phyloP scores from a whole-genome alignment of 2,113 vertebrate genomes.

The Psittacara wagleri region DNA sequence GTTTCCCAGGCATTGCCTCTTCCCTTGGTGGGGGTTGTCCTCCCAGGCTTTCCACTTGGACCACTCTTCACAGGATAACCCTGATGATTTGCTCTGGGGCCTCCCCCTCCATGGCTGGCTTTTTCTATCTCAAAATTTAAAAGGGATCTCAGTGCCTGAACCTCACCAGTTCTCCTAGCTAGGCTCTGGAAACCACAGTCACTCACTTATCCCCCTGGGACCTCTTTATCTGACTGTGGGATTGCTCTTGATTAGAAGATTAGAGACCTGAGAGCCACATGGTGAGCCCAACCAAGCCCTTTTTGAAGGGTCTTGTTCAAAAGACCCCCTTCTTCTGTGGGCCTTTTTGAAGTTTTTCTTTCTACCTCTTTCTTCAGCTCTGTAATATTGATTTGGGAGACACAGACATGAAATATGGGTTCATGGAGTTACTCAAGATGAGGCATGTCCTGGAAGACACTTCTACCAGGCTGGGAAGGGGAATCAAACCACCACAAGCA shows the following conservation, averaged over 20 bases:
- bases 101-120: neutral
- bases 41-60: neutral
- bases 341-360: neutral
- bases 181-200: neutral
- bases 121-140: neutral
- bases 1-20: neutral
- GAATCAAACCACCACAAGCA: neutral
- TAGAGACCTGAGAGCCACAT: neutral
- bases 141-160: neutral
- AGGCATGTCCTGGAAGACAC: neutral
- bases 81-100: neutral
- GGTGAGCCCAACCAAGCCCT: fast-evolving
- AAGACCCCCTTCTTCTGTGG: neutral
- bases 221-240: neutral
- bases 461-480: neutral
- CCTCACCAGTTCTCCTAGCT: neutral
- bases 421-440: neutral
- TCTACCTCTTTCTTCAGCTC: neutral
- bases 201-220: neutral
- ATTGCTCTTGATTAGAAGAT: neutral
- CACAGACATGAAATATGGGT: neutral
- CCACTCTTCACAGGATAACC: neutral
- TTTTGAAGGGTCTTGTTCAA: neutral
- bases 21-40: neutral
- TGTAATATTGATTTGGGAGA: neutral